phyloP scores from a whole-genome alignment of 2,797 vertebrate species.

The Rhyacichthys aspro region DNA sequence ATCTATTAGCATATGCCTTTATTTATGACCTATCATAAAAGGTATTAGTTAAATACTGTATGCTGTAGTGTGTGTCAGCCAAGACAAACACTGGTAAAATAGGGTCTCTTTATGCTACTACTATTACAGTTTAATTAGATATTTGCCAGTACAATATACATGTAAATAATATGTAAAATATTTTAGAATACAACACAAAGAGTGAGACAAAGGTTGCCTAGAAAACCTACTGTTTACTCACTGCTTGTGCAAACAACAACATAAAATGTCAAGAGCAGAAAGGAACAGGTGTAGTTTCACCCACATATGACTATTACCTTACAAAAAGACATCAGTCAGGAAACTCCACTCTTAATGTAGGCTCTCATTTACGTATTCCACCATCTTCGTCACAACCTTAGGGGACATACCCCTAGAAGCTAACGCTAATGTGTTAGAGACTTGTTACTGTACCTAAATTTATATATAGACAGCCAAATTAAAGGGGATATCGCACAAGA shows the following conservation, averaged over 20 bases:
- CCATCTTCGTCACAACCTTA: not conserved
- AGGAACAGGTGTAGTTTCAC: not conserved
- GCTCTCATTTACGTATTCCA: not conserved
- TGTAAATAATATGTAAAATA: too few relatives aligned
- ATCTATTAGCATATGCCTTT: too few relatives aligned
- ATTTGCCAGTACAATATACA: too few relatives aligned
- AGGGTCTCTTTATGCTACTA: too few relatives aligned
- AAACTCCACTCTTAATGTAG: too few relatives aligned
- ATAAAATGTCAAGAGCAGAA: not conserved
- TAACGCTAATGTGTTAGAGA: not conserved
- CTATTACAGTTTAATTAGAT: too few relatives aligned
- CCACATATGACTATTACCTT: not conserved
- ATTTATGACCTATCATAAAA: too few relatives aligned
- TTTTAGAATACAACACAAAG: too few relatives aligned
- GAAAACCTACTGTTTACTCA: slow-evolving; percentile 10
- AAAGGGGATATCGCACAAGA: not conserved
- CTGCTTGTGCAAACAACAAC: slow-evolving; percentile 6
- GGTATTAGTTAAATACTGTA: too few relatives aligned
- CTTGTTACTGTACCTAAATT: not conserved
- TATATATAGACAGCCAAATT: not conserved
- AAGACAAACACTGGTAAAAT: too few relatives aligned
- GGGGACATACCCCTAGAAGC: not conserved
- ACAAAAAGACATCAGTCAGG: not conserved
- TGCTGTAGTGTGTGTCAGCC: too few relatives aligned
- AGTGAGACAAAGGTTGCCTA: not conserved